Evolutionary conservation across 2,113 vertebrate genomes (phyloP).

Genomic region (Clarias batrachus): DNA sequence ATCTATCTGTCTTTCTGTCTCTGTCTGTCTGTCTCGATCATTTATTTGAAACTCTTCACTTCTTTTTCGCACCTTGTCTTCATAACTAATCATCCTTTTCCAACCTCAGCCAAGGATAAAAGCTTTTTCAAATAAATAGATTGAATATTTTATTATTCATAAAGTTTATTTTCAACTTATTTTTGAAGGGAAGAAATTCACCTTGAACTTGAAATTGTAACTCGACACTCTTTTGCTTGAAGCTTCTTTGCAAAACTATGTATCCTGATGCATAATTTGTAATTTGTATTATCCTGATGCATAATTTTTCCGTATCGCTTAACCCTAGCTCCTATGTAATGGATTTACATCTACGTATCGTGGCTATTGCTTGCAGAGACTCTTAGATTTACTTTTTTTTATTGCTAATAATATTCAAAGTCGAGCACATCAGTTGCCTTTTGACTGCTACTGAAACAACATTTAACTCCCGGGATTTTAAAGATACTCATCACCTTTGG

Average conservation of each 20-base stretch:
- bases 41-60: neutral
- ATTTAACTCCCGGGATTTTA: neutral
- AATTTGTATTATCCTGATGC: no score
- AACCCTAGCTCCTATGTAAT: neutral
- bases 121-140: neutral
- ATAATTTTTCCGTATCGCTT: neutral
- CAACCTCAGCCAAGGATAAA: neutral
- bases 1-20: no score
- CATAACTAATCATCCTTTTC: neutral
- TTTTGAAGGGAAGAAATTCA: no score
- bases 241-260: no score
- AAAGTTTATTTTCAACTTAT: no score
- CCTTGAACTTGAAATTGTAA: no score
- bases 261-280: no score
- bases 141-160: no score
- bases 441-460: neutral
- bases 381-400: neutral
- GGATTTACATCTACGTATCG: no score
- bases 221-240: no score
- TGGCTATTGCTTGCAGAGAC: neutral
- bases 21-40: neutral
- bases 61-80: neutral
- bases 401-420: neutral
- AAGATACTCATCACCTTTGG: neutral
- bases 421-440: neutral